These are phyloP conservation scores for Axinella damicornis DNA, from an alignment of 37 sponge, comb jelly and placozoan genomes.

Conservation along the genomic window DNA sequence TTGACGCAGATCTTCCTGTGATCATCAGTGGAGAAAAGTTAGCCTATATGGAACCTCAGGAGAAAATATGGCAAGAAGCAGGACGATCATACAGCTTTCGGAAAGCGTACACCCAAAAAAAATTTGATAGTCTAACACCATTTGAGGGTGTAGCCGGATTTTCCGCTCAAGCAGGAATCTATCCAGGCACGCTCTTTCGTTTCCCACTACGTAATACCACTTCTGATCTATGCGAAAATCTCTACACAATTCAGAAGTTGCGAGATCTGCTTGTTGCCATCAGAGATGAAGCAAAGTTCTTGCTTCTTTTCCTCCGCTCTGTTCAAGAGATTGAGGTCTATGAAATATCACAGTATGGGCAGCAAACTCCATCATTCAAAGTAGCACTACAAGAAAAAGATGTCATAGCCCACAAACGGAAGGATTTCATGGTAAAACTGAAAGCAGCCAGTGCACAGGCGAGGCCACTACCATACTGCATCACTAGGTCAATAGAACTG, in stretches of 20 bases:
- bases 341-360: background rate
- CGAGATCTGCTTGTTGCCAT: slow-evolving; percentile 29
- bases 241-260: slow-evolving; percentile 32
- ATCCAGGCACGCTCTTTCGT: slow-evolving; percentile 75
- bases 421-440: too few species aligned
- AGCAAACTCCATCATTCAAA: background rate
- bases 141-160: slow-evolving; percentile 28
- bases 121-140: background rate
- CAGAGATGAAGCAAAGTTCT: slow-evolving; percentile 42
- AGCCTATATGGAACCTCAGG: slow-evolving; percentile 78
- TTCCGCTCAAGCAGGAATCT: background rate
- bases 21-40: slow-evolving; percentile 70
- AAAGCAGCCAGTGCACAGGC: too few species aligned
- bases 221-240: slow-evolving; percentile 48
- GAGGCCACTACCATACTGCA: too few species aligned
- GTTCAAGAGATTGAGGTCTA: slow-evolving; percentile 48
- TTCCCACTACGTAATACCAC: slow-evolving; percentile 72
- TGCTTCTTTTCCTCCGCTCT: slow-evolving; percentile 67
- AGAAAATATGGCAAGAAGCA: slow-evolving; percentile 46
- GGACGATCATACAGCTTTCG: slow-evolving; percentile 21
- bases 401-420: too few species aligned
- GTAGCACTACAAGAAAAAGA: background rate
- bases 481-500: too few species aligned
- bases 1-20: slow-evolving; percentile 64
- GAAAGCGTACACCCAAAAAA: background rate